Evolutionary conservation across 2,797 vertebrate species (phyloP).

Genomic region (Acanthiza pusilla): DNA sequence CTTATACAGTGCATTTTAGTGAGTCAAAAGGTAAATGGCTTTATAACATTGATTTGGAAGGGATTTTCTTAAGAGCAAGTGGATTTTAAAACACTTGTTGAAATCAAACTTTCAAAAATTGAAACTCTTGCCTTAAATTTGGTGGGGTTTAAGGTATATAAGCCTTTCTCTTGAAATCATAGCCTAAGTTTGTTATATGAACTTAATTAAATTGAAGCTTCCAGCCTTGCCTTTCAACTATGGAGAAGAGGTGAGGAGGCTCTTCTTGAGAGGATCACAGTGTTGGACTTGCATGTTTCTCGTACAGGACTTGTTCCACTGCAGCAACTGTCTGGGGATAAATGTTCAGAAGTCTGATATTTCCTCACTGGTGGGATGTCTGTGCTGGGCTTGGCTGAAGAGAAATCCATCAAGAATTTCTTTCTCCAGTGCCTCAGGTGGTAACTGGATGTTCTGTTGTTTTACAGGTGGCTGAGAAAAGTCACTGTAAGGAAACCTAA

Average conservation of each 20-base stretch:
- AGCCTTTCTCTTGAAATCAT: background rate
- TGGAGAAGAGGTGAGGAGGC: background rate
- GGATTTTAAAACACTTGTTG: background rate
- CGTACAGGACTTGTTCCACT: background rate
- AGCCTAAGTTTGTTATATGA: background rate
- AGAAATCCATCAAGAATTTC: background rate
- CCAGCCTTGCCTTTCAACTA: background rate
- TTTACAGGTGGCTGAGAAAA: background rate
- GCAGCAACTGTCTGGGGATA: background rate
- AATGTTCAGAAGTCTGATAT: background rate
- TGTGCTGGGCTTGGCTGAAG: background rate
- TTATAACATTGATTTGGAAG: background rate
- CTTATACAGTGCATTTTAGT: background rate
- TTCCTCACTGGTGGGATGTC: background rate
- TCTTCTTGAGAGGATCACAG: background rate
- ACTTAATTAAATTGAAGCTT: background rate
- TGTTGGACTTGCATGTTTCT: background rate
- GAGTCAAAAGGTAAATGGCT: background rate
- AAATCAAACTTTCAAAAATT: background rate
- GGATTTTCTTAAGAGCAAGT: background rate
- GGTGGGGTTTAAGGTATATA: background rate
- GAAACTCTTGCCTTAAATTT: background rate
- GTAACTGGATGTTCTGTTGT: background rate
- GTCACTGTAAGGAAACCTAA: background rate
- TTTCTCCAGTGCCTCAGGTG: background rate